Base-by-base conservation (phyloP, 2,797 vertebrate species). In the Euthynnus affinis region DNA sequence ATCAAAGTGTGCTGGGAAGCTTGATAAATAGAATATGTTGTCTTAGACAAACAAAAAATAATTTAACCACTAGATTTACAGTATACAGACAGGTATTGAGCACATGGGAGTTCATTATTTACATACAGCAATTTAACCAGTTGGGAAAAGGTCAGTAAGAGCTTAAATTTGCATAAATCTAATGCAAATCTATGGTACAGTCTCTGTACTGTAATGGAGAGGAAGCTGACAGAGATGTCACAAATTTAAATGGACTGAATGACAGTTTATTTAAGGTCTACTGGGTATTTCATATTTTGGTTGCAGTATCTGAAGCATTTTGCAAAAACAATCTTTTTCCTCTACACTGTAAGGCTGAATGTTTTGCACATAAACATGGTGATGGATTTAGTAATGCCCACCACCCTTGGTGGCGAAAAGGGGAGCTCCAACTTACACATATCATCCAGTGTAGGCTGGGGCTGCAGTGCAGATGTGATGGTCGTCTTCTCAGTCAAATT, bases 241-340 rank as follows among this genome's bases (percentile, higher is more conserved):
- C 22, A 37, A 7, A 67, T 46, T 20, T 15, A 29, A 65, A 60
- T 13, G 6, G n/a, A 60, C 48, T 13, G 32, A 52, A 48, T 25
- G 23, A 12, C 55, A 70, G 69, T 60, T 61, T 72, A 71, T 79
- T 63, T 60, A 74, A 82, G 49, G 66, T 49, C 46, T 49, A 18
- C 18, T 49, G 46, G 46, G 17, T 20, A 18, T 49, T 49, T 20
- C 46, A 20, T 49, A 20, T 18, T 9, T 42, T 42, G 40, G 40
- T 42, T 42, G 37, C 40, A 42, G 44, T 48, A 1, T 6, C 44
- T 46, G 34, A 37, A 37, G 9, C 34, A 37, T 37, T 37, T 37
- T 37, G 7, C 34, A 8, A 37, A 37, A 37, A 37, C 8, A 8
- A 8, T 37, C 7, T 9, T 37, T 18, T 20, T 20, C 18, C 46